Base-by-base conservation (phyloP, 2,888 invertebrate genomes). In the Pristionchus exspectatus region DNA sequence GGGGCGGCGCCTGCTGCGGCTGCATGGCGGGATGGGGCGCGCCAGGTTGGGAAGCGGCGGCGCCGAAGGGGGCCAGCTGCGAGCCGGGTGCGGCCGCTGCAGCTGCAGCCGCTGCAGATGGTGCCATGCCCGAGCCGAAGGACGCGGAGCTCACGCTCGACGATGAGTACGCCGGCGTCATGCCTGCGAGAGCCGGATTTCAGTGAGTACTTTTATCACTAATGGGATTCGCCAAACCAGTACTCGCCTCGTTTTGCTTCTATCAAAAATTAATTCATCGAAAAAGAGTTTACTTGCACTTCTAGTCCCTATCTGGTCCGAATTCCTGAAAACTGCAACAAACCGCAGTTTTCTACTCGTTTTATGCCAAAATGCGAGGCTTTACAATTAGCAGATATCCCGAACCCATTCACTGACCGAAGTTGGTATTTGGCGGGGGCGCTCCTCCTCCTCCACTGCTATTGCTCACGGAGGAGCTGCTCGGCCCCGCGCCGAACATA, bases 101-200 rank as follows among this genome's bases (percentile, higher is more conserved):
- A 3, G 77, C n/a, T 24, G 77, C 21, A 14, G 18, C 18, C 74
- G 38, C 44, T 44, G 50, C 24, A 3, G 38, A 38, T 5, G 77
- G 44, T 44, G 77, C 77, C 50, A 27, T 24, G 10, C 50, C n/a
- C 72, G 72, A 72, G 72, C 72, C 50, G 50, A n/a, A 50, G 14
- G 81, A 44, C 81, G 81, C 81, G n/a, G 50, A 14, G 50, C 81
- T 81, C 50, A 81, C 50, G 54, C 81, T 81, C 50, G 81, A 44
- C 50, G 81, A 81, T 1, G 81, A n/a, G 81, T 50, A 81, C n/a
- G 81, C 38, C 81, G 81, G 81, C 50, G 81, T 81, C 81, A 81
- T 81, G 50, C 81, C 81, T 81, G 50, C 50, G 50, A 16, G 2
- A 27, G 21, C 0, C 10, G 0, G 14, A 30, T 72, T 33, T 72